Percentiles rank a stretch among this genome's conserved stretches.
Conservation (phyloP, 2,888 invertebrate genomes). For the Megaustenia siamemsis region DNA sequence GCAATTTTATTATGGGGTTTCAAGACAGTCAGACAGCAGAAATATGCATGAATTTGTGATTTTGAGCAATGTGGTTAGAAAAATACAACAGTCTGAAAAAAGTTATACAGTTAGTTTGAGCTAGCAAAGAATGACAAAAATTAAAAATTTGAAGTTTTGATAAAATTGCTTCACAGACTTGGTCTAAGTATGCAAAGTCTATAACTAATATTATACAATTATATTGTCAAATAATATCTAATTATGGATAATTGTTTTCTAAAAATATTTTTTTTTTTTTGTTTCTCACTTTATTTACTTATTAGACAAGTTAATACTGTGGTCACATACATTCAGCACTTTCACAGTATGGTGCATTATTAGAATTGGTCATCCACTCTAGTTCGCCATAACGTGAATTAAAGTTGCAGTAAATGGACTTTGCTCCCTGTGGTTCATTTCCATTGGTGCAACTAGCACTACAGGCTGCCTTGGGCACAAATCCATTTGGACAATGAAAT, state of each 20-base stretch:
- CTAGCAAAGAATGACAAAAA: no score
- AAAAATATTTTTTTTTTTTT: not conserved
- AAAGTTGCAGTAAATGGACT: not conserved
- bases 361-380: not conserved
- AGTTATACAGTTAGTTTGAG: no score
- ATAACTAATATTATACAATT: not conserved
- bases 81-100: no score
- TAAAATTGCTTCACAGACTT: no score
- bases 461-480: not conserved
- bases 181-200: no score
- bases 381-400: not conserved
- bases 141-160: no score
- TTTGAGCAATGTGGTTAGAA: no score
- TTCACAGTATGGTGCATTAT: not conserved
- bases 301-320: not conserved
- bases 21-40: no score
- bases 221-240: not conserved
- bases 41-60: no score
- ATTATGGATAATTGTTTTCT: not conserved
- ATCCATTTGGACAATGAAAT: constrained; percentile 10
- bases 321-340: not conserved
- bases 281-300: not conserved
- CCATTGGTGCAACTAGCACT: not conserved
- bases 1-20: no score
- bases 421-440: not conserved